Conservation (phyloP, 2,888 invertebrate genomes). For the Eutolmus rufibarbis region DNA sequence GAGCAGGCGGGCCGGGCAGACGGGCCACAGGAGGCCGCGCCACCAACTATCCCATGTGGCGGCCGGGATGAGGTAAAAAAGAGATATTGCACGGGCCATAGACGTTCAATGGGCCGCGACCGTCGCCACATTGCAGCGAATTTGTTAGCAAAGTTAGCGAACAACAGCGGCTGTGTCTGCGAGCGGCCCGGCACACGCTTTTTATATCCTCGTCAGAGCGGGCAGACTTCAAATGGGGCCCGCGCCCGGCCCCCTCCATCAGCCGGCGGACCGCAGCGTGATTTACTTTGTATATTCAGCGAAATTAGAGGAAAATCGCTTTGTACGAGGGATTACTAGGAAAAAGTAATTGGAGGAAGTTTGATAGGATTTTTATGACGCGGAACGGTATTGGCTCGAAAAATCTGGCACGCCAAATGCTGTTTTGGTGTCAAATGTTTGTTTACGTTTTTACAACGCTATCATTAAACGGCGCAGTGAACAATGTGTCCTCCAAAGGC, state of each 20-base stretch:
- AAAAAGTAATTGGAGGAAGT: constrained; percentile 38
- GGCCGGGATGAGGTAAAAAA: constrained; percentile 41
- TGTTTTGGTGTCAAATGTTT: background rate
- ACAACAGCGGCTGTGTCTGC: constrained; percentile 42
- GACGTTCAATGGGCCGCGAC: constrained; percentile 51
- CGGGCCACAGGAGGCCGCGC: background rate
- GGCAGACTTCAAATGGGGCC: constrained; percentile 17
- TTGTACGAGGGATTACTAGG: background rate
- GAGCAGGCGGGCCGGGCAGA: background rate
- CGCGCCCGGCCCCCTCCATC: background rate
- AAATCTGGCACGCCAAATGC: background rate
- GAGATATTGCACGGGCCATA: constrained; percentile 48
- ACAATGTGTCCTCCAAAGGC: background rate
- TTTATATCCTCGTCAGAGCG: background rate
- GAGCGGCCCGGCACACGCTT: background rate
- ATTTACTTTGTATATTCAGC: constrained; percentile 5
- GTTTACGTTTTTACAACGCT: background rate
- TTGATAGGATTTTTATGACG: constrained; percentile 29
- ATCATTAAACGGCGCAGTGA: background rate
- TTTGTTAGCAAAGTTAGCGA: constrained; percentile 54
- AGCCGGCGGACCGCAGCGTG: background rate
- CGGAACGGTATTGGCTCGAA: constrained; percentile 2
- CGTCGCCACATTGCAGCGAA: constrained; percentile 60
- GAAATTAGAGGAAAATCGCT: constrained; percentile 6
- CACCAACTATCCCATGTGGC: constrained; percentile 31